These are phyloP conservation scores for Tetranychus cinnabarinus DNA, from an alignment of 1,140 invertebrate species.

Conservation along the genomic window DNA sequence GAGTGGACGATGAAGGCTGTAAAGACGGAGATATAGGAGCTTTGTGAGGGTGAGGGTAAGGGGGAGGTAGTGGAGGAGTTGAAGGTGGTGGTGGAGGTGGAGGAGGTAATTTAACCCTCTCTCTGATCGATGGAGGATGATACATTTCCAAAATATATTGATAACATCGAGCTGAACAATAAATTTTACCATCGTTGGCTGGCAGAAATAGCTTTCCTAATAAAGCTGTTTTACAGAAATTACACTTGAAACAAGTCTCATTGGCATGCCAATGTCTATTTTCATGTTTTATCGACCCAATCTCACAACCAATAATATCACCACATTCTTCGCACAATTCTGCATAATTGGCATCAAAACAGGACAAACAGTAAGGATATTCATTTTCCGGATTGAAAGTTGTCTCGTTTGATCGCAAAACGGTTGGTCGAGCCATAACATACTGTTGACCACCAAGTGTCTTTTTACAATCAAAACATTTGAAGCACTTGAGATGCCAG, in stretches of 20 bases:
- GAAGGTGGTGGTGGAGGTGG: background rate
- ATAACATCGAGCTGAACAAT: conserved; percentile 74
- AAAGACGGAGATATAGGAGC: too few species aligned
- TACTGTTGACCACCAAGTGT: conserved; percentile 88
- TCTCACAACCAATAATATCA: conserved; percentile 81
- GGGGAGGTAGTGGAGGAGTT: background rate
- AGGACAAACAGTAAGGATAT: conserved; percentile 72
- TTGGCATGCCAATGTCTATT: conserved; percentile 95
- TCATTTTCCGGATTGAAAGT: background rate
- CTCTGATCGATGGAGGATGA: background rate
- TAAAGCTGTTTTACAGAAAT: conserved; percentile 66
- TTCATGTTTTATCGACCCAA: conserved; percentile 88
- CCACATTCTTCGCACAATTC: conserved; percentile 93
- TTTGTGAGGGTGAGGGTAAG: background rate
- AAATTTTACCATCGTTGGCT: conserved; percentile 59
- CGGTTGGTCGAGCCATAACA: conserved; percentile 43
- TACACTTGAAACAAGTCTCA: conserved; percentile 81
- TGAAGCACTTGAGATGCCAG: conserved; percentile 98
- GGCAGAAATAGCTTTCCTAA: conserved; percentile 80
- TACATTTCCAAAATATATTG: background rate
- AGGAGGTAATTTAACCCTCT: background rate
- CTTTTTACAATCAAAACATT: conserved; percentile 76
- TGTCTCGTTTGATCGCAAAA: background rate
- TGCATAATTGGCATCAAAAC: conserved; percentile 83
- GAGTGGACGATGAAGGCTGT: too few species aligned